A percentile compares a stretch with the other conserved stretches of the same genome.
Conservation (phyloP, 2,113 vertebrate species). For the Marmota monax region DNA sequence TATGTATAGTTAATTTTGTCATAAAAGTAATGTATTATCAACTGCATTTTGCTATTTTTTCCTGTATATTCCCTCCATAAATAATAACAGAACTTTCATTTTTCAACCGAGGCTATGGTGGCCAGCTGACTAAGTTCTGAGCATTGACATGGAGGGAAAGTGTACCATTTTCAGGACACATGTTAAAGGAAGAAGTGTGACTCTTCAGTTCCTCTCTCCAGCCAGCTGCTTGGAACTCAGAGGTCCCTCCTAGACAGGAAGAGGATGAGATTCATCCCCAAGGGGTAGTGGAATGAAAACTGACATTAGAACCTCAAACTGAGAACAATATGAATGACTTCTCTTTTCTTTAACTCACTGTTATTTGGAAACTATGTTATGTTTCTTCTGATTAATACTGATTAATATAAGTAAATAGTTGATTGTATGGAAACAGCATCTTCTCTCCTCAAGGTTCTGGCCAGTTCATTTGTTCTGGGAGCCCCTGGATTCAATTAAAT, state of each 20-base stretch:
- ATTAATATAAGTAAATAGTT: not conserved
- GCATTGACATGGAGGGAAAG: not conserved
- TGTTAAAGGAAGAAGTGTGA: not conserved
- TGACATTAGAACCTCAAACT: not conserved
- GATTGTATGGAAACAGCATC: not conserved
- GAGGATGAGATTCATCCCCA: not conserved
- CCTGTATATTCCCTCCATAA: not conserved
- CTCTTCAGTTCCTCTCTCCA: not conserved
- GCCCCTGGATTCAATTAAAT: not conserved
- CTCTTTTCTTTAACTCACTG: not conserved
- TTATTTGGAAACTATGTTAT: not conserved
- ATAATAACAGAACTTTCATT: not conserved
- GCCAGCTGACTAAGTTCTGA: not conserved
- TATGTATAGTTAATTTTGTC: not conserved
- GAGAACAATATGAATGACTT: not conserved
- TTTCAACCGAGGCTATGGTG: not conserved
- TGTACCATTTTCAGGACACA: not conserved
- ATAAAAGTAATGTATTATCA: not conserved
- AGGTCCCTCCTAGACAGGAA: rapidly evolving
- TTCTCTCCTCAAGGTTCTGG: not conserved
- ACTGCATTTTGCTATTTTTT: not conserved
- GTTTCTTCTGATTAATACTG: not conserved
- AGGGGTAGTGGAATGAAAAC: not conserved
- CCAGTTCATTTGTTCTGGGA: not conserved
- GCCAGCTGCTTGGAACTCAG: not conserved